These are phyloP conservation scores for Zapus hudsonius DNA, from an alignment of 2,113 vertebrate genomes.

Conservation along the genomic window DNA sequence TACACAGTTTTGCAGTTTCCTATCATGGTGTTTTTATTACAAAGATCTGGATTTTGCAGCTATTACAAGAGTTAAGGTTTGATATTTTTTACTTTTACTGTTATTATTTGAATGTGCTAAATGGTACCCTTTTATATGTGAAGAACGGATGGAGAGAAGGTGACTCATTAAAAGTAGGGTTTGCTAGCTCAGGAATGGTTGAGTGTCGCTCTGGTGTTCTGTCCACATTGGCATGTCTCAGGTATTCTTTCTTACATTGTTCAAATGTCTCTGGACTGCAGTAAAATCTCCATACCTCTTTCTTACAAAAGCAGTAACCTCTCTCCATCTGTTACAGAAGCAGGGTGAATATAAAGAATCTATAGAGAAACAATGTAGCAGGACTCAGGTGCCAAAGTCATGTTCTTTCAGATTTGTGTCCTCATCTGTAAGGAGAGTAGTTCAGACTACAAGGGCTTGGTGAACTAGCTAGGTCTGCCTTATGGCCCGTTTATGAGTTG, in stretches of 20 bases:
- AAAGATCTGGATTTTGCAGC: constrained; percentile 93
- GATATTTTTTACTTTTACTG: constrained; percentile 87
- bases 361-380: background rate
- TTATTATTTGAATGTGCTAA: constrained; percentile 89
- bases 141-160: constrained; percentile 84
- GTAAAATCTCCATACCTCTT: constrained; percentile 35
- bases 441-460: background rate
- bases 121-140: constrained; percentile 85
- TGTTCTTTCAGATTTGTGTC: background rate
- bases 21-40: constrained; percentile 92
- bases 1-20: constrained; percentile 92
- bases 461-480: background rate
- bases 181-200: constrained; percentile 79
- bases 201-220: constrained; percentile 52
- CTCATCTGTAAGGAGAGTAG: background rate
- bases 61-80: constrained; percentile 94
- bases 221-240: constrained; percentile 47
- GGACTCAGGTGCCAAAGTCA: background rate
- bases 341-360: constrained; percentile 3
- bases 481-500: background rate
- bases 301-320: constrained; percentile 4
- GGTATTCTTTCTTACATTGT: constrained; percentile 68
- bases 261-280: constrained; percentile 56
- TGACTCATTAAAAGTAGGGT: constrained; percentile 81
- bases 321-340: background rate